Evolutionary conservation across 2,888 invertebrate species (phyloP), one percentile per base, ranked within the genome.

Genomic region (Tetragonula carbonaria): DNA sequence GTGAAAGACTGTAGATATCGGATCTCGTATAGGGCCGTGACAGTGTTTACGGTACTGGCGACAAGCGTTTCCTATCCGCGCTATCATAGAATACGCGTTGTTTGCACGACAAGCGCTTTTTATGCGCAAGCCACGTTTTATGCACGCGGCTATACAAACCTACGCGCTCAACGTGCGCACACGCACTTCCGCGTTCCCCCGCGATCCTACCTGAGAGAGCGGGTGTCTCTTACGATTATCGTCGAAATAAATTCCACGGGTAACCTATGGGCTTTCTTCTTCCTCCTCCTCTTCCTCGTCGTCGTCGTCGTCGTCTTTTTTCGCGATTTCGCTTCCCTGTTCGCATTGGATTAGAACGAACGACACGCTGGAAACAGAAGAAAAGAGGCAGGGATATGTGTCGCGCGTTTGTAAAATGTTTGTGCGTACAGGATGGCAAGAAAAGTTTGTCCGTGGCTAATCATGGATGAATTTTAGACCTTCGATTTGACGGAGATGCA

Each of bases 101-200:
- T 85, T 84, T 85, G 84, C 79, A 84, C 63, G 84, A 79, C 79
- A 59, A 70, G n/a, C 74, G 71, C 74, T 85, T 85, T 80, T 84
- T 74, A 23, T 73, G 53, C 28, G 28, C 28, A 59, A 59, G 57
- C 65, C 74, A 50, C 55, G 45, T 63, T 74, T 79, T 78, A 78
- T 78, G 82, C 83, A 80, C 70, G 79, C 76, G 73, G 78, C 83
- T 82, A 62, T 86, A 73, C 82, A 86, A 78, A 78, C 86, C 82
- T 84, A 84, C 87, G 82, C 83, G 78, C 76, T 70, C 81, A 82
- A 81, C 84, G 80, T 84, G 82, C 78, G 72, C 85, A 63, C 68
- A 86, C 88, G 86, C 82, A 85, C 85, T 86, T 84, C 88, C 86
- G 88, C 83, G 86, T 88, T 86, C 88, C 45, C 74, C 67, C 78